These are phyloP conservation scores for Nomada lathburiana DNA, from an alignment of 2,888 invertebrate genomes.

Conservation along the genomic window DNA sequence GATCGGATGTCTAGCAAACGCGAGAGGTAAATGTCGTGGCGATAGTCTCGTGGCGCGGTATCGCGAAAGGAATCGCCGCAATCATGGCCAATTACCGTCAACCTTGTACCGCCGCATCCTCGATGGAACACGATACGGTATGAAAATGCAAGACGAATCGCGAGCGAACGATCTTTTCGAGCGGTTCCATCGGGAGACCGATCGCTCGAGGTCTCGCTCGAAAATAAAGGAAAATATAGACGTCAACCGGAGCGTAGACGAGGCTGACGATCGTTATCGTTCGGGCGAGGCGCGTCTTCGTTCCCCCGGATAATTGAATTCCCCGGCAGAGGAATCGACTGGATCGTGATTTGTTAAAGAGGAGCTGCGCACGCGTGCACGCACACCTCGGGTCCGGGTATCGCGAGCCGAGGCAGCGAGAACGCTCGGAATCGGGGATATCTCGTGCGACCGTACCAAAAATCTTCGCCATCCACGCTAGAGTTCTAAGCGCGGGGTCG, in stretches of 20 bases:
- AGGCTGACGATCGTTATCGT: slow-evolving; percentile 10
- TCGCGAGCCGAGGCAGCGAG: slow-evolving; percentile 6
- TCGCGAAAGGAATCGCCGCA: slow-evolving; percentile 46
- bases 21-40: slow-evolving; percentile 33
- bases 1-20: slow-evolving; percentile 12
- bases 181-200: background rate
- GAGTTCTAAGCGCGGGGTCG: slow-evolving; percentile 61
- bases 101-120: background rate
- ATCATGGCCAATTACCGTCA: slow-evolving; percentile 46
- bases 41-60: background rate
- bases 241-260: background rate
- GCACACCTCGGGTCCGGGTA: background rate
- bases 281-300: background rate
- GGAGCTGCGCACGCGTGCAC: background rate
- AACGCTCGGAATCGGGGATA: slow-evolving; percentile 22
- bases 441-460: slow-evolving; percentile 27
- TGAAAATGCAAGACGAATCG: slow-evolving; percentile 15
- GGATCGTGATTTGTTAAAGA: slow-evolving; percentile 2
- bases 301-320: slow-evolving; percentile 11
- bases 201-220: background rate
- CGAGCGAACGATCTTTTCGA: background rate
- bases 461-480: slow-evolving; percentile 29
- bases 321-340: background rate
- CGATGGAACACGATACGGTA: slow-evolving; percentile 32
- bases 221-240: slow-evolving; percentile 14